These are phyloP conservation scores for Clitarchus hookeri DNA, from an alignment of 2,888 invertebrate genomes.

Conservation along the genomic window DNA sequence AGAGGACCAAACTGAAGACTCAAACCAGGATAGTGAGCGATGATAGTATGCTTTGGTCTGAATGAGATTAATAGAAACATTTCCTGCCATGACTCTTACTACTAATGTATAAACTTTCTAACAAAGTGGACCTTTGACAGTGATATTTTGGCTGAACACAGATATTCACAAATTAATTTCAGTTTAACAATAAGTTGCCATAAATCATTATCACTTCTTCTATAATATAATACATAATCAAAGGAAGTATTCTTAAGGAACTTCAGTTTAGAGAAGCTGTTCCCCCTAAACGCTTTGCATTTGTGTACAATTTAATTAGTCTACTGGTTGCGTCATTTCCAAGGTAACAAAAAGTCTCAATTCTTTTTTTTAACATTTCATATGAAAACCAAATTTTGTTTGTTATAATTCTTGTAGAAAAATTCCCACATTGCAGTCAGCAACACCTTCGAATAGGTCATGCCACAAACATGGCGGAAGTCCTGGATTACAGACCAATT, in stretches of 20 bases:
- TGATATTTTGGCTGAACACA: not conserved
- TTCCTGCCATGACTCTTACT: not conserved
- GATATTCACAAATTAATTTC: too few species aligned
- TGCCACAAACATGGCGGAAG: not conserved
- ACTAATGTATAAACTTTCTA: not conserved
- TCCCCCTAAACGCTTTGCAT: not conserved
- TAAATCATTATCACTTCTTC: not conserved
- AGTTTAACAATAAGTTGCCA: not conserved
- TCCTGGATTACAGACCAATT: not conserved
- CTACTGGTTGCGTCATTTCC: not conserved
- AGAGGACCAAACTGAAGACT: constrained; percentile 27
- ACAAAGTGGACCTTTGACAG: not conserved
- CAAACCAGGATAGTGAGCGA: constrained; percentile 28
- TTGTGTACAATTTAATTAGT: not conserved
- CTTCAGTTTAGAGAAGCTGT: not conserved
- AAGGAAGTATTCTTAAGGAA: not conserved
- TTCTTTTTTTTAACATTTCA: not conserved
- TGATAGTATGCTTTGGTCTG: constrained; percentile 32
- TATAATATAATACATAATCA: not conserved
- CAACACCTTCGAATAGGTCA: not conserved
- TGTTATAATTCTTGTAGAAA: not conserved
- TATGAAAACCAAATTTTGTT: not conserved
- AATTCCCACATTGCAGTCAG: not conserved
- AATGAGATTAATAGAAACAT: constrained; percentile 25
- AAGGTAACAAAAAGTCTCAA: not conserved